Evolutionary conservation across 2,113 vertebrate genomes (phyloP), one percentile per base, ranked within the genome.

Genomic region (Trogon melanurus): DNA sequence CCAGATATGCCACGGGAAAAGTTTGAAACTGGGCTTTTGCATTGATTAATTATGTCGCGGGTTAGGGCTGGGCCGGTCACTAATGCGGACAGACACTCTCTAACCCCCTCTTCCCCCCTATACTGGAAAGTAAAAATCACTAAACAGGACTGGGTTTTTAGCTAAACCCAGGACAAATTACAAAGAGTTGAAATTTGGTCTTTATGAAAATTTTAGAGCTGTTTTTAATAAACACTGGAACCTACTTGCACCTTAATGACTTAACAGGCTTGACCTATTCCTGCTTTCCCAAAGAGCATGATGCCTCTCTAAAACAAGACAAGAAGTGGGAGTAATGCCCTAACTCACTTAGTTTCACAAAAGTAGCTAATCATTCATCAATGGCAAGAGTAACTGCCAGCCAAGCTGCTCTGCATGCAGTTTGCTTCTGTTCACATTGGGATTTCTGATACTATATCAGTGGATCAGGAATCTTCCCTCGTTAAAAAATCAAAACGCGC

Each of bases 261-360:
- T 64, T 58, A 27, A 50, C 20, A 79, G 29, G 13, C 13, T 74
- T 65, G 13, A 66, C 7, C n/a, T 16, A 22, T 10, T 56, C 12
- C 21, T 85, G n/a, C 21, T 72, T 79, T 76, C 9, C 20, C 51
- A 30, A 66, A 64, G 19, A 50, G 9, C 34, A 36, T 4, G 14
- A 5, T 54, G 12, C 18, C 7, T 47, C 16, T 20, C 4, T 9
- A 58, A 25, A 70, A n/a, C 62, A 13, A 20, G 5, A 61, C 2
- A 27, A 66, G 65, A 85, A 45, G 8, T 36, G 3, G 2, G 2
- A 4, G 0, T 51, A 16, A 75, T 5, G 10, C 1, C 12, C 15
- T 44, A 15, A 5, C 7, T n/a, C 3, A 5, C 7, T 65, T 22
- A 51, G 12, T 58, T 50, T 50, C 79, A 12, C 19, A 30, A 51